A percentile compares a stretch with the other conserved stretches of the same genome.
phyloP scores from a whole-genome alignment of 2,888 invertebrate species.

The Proisotoma minuta region DNA sequence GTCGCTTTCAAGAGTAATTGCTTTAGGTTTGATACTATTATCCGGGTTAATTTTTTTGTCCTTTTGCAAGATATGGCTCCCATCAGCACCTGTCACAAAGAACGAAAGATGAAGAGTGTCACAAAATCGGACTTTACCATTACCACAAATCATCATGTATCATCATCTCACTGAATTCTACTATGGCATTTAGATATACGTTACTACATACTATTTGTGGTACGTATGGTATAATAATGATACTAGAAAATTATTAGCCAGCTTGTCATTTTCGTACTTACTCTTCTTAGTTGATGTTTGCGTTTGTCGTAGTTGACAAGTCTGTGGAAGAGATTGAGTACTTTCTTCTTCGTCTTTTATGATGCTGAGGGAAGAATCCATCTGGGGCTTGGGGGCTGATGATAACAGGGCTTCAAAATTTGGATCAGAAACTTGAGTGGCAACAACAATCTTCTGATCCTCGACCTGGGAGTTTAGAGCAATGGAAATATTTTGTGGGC shows the following conservation, averaged over 20 bases:
- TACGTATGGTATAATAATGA: no score
- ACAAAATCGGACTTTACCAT: constrained; percentile 1
- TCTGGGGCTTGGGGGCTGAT: constrained; percentile 1
- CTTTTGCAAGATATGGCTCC: no score
- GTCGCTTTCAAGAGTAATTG: no score
- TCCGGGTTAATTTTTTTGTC: no score
- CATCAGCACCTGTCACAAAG: background rate
- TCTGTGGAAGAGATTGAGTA: background rate
- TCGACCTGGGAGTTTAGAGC: background rate
- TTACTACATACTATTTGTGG: no score
- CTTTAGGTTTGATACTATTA: no score
- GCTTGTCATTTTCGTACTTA: no score
- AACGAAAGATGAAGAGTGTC: constrained; percentile 7
- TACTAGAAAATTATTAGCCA: no score
- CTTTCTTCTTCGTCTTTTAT: background rate
- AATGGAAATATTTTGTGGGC: background rate
- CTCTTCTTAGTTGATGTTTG: background rate
- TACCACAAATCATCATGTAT: background rate
- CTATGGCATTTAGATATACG: no score
- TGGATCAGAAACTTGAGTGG: background rate
- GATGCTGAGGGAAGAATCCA: constrained; percentile 4
- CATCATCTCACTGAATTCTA: no score
- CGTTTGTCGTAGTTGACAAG: background rate
- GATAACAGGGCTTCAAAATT: background rate
- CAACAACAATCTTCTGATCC: background rate